Evolutionary conservation across 2,113 vertebrate species (phyloP).

Genomic region (Empidonax traillii): DNA sequence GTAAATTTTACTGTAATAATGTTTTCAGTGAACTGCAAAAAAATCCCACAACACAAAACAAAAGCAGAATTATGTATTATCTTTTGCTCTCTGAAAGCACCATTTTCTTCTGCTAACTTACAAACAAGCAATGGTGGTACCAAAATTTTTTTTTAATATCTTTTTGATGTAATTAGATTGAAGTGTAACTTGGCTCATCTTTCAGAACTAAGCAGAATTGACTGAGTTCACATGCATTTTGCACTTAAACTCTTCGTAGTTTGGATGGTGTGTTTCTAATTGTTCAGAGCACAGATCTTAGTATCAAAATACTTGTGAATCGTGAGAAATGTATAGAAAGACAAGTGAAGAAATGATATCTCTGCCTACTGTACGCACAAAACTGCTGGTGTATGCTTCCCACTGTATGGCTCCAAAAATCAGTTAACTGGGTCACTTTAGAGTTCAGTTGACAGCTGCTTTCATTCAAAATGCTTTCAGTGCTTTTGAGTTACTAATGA

Average conservation of each 20-base stretch:
- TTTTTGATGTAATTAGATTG: background rate
- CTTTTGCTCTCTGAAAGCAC: background rate
- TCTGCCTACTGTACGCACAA: background rate
- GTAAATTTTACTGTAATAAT: background rate
- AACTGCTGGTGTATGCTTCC: background rate
- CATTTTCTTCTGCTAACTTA: background rate
- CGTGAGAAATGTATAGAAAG: background rate
- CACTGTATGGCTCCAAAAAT: background rate
- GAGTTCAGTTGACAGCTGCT: background rate
- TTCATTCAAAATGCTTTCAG: background rate
- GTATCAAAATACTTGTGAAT: background rate
- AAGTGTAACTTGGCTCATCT: background rate
- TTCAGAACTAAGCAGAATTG: background rate
- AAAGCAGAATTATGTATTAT: background rate
- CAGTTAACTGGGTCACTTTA: background rate
- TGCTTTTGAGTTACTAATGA: background rate
- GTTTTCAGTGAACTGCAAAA: background rate
- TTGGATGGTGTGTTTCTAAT: background rate
- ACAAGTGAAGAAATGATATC: accelerated
- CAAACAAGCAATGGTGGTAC: background rate
- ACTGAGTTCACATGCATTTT: background rate
- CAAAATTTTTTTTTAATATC: background rate
- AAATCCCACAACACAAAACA: background rate
- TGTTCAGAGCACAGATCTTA: background rate
- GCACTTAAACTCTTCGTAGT: background rate